Base-by-base conservation (phyloP, 2,797 vertebrate species). In the Acanthurus tractus region DNA sequence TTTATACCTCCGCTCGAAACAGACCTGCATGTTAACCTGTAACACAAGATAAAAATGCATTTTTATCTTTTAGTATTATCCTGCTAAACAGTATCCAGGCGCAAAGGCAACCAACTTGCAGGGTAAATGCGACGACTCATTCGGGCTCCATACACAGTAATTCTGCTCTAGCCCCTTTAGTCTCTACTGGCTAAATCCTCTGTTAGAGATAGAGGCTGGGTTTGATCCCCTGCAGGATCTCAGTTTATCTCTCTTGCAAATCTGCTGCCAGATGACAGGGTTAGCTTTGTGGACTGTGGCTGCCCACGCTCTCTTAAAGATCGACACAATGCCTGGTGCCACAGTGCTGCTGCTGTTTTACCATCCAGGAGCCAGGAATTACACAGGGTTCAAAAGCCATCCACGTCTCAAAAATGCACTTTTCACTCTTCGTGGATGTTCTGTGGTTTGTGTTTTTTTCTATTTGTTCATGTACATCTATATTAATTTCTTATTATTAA, bases 171-270 rank as follows among this genome's bases (percentile, higher is more conserved):
- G 81, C 90, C 83, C 88, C 86, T 88, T 91, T 89, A 90, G 90
- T 92, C 91, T 93, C 90, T 91, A 86, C 90, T 71, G 89, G 90
- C 91, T 94, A 94, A 94, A 94, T 91, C 93, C 93, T 92, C 90
- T 91, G 93, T 94, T 92, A 92, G 92, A 93, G 93, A 91, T 85
- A 79, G 90, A 93, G 90, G 90, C 91, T 84, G 86, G 84, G 89
- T 88, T 86, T 93, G 92, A 95, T 94, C 93, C 90, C 87, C 88
- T 87, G 86, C 83, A 92, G 88, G 91, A 94, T 93, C 93, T 93
- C 86, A 91, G 73, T 94, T 94, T 90, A 94, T 94, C 93, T 94
- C 92, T 93, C 91, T 94, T 94, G 93, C 93, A 95, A 94, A 95
- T 94, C 93, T 93, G 91, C 93, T 92, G 92, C 92, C 92, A 93